Evolutionary conservation across 2,797 vertebrate species (phyloP).

Genomic region (Dermochelys coriacea): DNA sequence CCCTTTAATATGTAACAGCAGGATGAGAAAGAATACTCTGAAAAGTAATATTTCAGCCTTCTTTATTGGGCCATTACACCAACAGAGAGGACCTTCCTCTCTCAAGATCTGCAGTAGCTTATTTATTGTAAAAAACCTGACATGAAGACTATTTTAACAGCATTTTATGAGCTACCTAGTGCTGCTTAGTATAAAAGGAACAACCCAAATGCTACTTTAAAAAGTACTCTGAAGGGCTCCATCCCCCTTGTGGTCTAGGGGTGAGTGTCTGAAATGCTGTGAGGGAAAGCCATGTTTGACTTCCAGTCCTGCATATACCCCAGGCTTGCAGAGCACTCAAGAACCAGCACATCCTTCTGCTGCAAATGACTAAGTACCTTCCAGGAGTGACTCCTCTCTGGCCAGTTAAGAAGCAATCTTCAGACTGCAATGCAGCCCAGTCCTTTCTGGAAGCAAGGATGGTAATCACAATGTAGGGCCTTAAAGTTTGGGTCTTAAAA

Average conservation of each 20-base stretch:
- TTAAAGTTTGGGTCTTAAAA: background rate
- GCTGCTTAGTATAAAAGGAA: background rate
- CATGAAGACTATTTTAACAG: background rate
- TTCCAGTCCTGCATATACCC: background rate
- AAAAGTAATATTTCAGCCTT: slow-evolving; percentile 42
- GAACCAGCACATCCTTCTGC: background rate
- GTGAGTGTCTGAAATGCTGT: background rate
- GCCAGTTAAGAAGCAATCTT: background rate
- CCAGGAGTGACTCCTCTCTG: background rate
- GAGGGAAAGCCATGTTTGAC: rapidly evolving
- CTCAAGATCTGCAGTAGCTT: slow-evolving; percentile 14
- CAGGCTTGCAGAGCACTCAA: background rate
- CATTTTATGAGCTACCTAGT: background rate
- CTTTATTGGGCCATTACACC: slow-evolving; percentile 6
- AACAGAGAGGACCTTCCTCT: slow-evolving; percentile 36
- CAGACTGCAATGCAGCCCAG: background rate
- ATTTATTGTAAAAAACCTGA: slow-evolving; percentile 8
- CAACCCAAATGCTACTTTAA: slow-evolving; percentile 18
- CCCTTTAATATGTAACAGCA: slow-evolving; percentile 60
- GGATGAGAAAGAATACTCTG: slow-evolving; percentile 34
- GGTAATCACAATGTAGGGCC: background rate
- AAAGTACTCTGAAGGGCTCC: background rate
- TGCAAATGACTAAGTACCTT: background rate
- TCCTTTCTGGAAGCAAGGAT: background rate
- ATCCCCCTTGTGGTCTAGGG: background rate